These are phyloP conservation scores for Camponotus pennsylvanicus DNA, from an alignment of 1,140 invertebrate genomes.

Conservation along the genomic window DNA sequence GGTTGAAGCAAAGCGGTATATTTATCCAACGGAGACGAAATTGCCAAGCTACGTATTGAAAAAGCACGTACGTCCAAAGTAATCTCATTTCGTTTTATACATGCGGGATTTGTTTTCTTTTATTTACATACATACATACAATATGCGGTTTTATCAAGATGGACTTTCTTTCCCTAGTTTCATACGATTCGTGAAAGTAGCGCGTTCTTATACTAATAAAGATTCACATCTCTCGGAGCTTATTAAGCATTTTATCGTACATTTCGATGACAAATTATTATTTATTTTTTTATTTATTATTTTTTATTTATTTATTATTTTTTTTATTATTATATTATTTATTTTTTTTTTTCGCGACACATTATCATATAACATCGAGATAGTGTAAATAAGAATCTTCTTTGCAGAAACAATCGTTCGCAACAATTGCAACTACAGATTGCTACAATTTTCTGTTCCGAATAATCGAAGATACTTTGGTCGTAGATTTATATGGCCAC, in stretches of 20 bases:
- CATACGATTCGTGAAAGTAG: constrained; percentile 34
- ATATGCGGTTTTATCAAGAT: background rate
- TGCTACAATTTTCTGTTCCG: constrained; percentile 4
- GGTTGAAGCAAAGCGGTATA: constrained; percentile 22
- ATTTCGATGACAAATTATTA: background rate
- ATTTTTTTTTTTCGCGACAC: too few species aligned
- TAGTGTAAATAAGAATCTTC: background rate
- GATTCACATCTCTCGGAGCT: background rate
- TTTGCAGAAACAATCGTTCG: background rate
- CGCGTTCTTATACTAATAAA: background rate
- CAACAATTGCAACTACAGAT: background rate
- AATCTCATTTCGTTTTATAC: background rate
- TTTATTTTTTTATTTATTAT: background rate
- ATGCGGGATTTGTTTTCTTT: background rate
- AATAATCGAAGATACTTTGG: constrained; percentile 15
- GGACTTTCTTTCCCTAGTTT: background rate
- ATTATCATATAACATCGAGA: too few species aligned
- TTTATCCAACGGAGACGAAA: constrained; percentile 4
- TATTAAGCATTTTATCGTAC: constrained; percentile 13
- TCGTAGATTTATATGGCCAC: constrained; percentile 31
- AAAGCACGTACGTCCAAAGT: background rate
- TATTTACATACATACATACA: background rate
- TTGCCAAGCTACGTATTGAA: background rate
- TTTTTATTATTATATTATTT: background rate
- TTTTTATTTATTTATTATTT: too few species aligned